A percentile compares a stretch with the other conserved stretches of the same genome.
These are phyloP conservation scores for Orbicella faveolata DNA, from an alignment of 64 coral and sea anemone species.

Conservation along the genomic window DNA sequence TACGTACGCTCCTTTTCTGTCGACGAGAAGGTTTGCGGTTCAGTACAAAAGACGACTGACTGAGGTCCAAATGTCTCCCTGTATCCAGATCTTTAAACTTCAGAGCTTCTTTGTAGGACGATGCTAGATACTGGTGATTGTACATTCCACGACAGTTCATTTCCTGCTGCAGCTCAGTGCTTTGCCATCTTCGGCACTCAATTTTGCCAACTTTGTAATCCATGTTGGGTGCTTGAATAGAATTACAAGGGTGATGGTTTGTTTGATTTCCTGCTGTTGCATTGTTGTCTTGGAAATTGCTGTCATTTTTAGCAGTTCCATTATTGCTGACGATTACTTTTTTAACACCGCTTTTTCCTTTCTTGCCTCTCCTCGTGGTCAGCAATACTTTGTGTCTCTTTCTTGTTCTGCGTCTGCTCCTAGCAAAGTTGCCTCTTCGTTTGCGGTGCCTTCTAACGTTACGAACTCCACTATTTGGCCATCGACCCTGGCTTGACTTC, in stretches of 20 bases:
- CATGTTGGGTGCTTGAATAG: not conserved
- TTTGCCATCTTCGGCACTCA: not conserved
- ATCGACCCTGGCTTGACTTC: too few species aligned
- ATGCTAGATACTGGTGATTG: not conserved
- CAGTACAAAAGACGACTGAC: not conserved
- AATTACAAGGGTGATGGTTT: not conserved
- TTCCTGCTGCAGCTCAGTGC: not conserved
- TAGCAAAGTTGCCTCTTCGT: too few species aligned
- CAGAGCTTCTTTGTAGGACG: not conserved
- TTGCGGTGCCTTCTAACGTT: too few species aligned
- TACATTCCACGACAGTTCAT: not conserved
- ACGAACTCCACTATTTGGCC: too few species aligned
- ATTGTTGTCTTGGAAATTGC: too few species aligned
- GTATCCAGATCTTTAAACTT: conserved; percentile 13
- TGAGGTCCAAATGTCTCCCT: not conserved
- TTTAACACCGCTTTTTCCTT: too few species aligned
- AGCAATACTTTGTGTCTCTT: too few species aligned
- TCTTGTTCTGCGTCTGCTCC: too few species aligned
- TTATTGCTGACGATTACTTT: too few species aligned
- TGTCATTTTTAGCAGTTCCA: too few species aligned
- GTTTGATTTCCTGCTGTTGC: not conserved
- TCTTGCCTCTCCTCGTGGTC: too few species aligned
- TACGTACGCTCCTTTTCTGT: not conserved
- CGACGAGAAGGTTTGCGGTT: not conserved
- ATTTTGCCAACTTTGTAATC: not conserved